phyloP scores from a whole-genome alignment of 2,113 vertebrate genomes.

The Nanger granti region DNA sequence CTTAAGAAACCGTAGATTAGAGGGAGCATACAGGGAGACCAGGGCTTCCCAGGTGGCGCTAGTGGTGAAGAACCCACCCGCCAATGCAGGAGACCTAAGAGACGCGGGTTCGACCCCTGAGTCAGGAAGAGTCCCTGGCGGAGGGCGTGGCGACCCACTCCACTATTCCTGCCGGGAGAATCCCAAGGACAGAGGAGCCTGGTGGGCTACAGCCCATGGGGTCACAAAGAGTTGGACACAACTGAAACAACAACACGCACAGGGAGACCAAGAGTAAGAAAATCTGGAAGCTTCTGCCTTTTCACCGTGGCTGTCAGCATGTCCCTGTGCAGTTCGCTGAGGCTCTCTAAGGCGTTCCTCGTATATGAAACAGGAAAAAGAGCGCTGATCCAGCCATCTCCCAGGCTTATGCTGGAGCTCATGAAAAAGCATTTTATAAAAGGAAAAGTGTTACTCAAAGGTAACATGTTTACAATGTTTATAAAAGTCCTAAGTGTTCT shows the following conservation, averaged over 20 bases:
- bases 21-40: not conserved
- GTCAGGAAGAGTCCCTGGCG: not conserved
- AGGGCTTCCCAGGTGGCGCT: not conserved
- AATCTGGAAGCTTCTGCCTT: not conserved
- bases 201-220: not conserved
- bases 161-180: not conserved
- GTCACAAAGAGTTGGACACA: not conserved
- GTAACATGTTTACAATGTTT: not conserved
- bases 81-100: not conserved
- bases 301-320: fast-evolving
- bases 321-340: not conserved
- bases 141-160: not conserved
- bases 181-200: not conserved
- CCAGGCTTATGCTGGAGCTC: not conserved
- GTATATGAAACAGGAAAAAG: not conserved
- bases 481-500: not conserved
- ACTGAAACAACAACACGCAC: not conserved
- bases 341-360: not conserved
- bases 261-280: not conserved
- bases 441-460: not conserved
- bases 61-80: not conserved
- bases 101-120: fast-evolving
- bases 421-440: not conserved
- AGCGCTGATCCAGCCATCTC: not conserved
- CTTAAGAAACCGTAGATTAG: not conserved